phyloP scores from a whole-genome alignment of 1,140 invertebrate genomes.

The Oscheius sp. region DNA sequence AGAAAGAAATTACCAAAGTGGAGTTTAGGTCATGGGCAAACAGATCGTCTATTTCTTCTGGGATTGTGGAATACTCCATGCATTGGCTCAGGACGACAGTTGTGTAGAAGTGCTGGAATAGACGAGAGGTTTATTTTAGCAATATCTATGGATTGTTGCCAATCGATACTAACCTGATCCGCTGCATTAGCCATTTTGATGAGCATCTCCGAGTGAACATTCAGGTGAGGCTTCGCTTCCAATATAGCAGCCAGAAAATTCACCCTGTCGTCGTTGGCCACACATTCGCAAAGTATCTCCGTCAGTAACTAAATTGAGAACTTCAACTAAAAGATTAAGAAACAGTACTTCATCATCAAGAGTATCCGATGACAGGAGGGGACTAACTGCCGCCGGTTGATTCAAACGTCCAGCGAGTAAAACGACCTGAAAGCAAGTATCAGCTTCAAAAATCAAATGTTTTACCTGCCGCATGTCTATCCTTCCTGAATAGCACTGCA shows the following conservation, averaged over 20 bases:
- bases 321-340: neutral
- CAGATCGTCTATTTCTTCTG: constrained; percentile 29
- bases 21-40: constrained; percentile 45
- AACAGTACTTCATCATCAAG: constrained; percentile 7
- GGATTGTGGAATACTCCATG: constrained; percentile 43
- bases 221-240: constrained; percentile 4
- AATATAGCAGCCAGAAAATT: constrained; percentile 37
- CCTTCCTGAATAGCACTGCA: constrained; percentile 25
- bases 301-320: constrained; percentile 13
- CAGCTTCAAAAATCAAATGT: neutral
- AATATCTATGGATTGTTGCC: neutral
- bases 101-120: constrained; percentile 53
- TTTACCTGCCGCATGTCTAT: constrained; percentile 20
- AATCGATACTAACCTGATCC: constrained; percentile 4
- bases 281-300: constrained; percentile 27
- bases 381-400: constrained; percentile 2
- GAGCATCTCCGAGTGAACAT: constrained; percentile 27
- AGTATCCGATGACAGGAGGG: constrained; percentile 5
- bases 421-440: neutral
- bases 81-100: constrained; percentile 49
- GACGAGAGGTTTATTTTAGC: neutral
- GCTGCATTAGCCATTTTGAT: constrained; percentile 29
- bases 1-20: constrained; percentile 2
- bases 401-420: constrained; percentile 19
- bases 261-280: constrained; percentile 21